phyloP scores from a whole-genome alignment of 2,797 vertebrate species.

The Orientallactaga sibirica region DNA sequence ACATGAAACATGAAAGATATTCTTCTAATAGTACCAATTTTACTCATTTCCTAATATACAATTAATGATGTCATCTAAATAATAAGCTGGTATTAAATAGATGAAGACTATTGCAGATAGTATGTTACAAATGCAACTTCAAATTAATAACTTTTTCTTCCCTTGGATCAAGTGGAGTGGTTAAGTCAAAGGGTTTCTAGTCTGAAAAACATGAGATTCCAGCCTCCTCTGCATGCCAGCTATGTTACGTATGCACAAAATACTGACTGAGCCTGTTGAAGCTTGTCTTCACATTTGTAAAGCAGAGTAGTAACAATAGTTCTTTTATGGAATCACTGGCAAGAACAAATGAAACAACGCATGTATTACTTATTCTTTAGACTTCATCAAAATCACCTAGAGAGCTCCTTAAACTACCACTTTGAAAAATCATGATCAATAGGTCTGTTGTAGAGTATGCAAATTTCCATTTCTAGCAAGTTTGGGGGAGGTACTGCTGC shows the following conservation, averaged over 20 bases:
- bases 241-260: slow-evolving; percentile 13
- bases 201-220: slow-evolving; percentile 27
- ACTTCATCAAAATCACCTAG: slow-evolving; percentile 33
- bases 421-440: not conserved
- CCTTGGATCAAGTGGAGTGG: not conserved
- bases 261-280: not conserved
- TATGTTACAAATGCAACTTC: slow-evolving; percentile 10
- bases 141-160: slow-evolving; percentile 30
- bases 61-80: not conserved
- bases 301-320: not conserved
- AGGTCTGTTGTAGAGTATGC: not conserved
- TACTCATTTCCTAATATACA: not conserved
- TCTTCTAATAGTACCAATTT: not conserved
- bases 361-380: not conserved
- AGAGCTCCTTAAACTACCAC: not conserved
- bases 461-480: slow-evolving; percentile 12
- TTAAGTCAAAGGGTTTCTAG: not conserved
- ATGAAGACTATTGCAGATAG: not conserved
- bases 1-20: not conserved
- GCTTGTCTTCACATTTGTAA: slow-evolving; percentile 52
- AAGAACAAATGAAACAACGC: slow-evolving; percentile 28
- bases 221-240: not conserved
- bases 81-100: not conserved
- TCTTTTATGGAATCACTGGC: slow-evolving; percentile 27
- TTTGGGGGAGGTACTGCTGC: not conserved